Percentiles rank a stretch among this genome's conserved stretches.
Conservation (phyloP, 2,888 invertebrate genomes). For the Torymus tubicola region DNA sequence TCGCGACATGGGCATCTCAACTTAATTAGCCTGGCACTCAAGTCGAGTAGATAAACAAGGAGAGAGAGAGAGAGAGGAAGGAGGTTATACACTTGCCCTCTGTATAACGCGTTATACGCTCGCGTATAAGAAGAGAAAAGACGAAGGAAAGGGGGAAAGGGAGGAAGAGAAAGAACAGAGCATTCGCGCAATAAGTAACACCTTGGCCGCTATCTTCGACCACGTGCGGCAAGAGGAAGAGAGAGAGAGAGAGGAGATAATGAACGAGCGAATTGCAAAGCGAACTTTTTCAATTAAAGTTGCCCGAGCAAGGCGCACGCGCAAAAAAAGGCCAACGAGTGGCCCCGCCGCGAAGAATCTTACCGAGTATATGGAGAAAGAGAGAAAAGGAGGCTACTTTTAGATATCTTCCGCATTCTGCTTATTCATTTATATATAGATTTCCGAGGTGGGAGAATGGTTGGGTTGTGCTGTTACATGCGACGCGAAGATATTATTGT, state of each 20-base stretch:
- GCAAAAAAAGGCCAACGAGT: slow-evolving; percentile 4
- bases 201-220: slow-evolving; percentile 59
- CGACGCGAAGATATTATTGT: no score
- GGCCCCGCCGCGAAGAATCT: slow-evolving; percentile 1
- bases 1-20: slow-evolving; percentile 52
- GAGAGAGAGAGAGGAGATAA: slow-evolving; percentile 59
- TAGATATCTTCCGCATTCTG: no score
- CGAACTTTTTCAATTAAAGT: slow-evolving; percentile 74
- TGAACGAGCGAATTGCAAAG: slow-evolving; percentile 69
- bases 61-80: slow-evolving; percentile 14
- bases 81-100: no score
- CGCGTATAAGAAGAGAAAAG: slow-evolving; percentile 52
- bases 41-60: slow-evolving; percentile 55
- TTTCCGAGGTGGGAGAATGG: no score
- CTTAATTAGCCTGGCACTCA: slow-evolving; percentile 57
- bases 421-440: no score
- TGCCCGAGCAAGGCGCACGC: slow-evolving; percentile 39
- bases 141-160: background rate
- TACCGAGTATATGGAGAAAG: slow-evolving; percentile 10
- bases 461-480: no score
- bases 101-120: background rate
- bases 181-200: slow-evolving; percentile 59
- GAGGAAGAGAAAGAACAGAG: slow-evolving; percentile 21
- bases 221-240: slow-evolving; percentile 13
- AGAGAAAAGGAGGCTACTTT: no score